These are phyloP conservation scores for Bemisia tabaci DNA, from an alignment of 1,140 invertebrate species.

Conservation along the genomic window DNA sequence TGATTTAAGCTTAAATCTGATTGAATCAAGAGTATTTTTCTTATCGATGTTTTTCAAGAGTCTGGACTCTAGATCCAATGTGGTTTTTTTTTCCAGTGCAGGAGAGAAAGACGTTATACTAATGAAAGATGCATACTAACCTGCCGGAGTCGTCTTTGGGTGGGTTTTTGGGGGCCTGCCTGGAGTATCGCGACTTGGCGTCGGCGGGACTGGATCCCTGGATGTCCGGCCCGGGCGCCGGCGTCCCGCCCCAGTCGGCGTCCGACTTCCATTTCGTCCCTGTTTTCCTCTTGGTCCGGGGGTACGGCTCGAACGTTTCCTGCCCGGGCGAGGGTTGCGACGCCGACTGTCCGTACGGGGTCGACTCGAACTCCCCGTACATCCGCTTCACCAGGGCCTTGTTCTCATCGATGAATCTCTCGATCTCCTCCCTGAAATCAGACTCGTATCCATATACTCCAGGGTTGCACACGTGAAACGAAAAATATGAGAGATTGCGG, in stretches of 20 bases:
- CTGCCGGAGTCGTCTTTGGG: not conserved
- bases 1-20: no score
- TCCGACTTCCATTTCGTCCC: conserved; percentile 10
- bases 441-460: no score
- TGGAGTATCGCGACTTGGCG: not conserved
- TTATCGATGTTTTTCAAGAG: no score
- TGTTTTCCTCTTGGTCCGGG: conserved; percentile 5
- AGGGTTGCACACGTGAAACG: no score
- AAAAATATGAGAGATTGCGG: no score
- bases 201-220: not conserved
- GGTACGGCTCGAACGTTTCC: conserved; percentile 8
- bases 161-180: not conserved
- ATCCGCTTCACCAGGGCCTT: conserved; percentile 83
- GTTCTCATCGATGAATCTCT: conserved; percentile 83
- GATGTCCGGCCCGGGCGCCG: no score
- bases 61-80: no score
- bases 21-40: no score
- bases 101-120: no score
- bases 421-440: conserved; percentile 66
- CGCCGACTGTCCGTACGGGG: conserved; percentile 35
- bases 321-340: no score
- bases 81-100: no score
- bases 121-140: no score
- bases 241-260: not conserved
- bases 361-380: conserved; percentile 72